A percentile compares a stretch with the other conserved stretches of the same genome.
Evolutionary conservation across 2,888 invertebrate species (phyloP).

Genomic region (Lasioglossum pauxillum): DNA sequence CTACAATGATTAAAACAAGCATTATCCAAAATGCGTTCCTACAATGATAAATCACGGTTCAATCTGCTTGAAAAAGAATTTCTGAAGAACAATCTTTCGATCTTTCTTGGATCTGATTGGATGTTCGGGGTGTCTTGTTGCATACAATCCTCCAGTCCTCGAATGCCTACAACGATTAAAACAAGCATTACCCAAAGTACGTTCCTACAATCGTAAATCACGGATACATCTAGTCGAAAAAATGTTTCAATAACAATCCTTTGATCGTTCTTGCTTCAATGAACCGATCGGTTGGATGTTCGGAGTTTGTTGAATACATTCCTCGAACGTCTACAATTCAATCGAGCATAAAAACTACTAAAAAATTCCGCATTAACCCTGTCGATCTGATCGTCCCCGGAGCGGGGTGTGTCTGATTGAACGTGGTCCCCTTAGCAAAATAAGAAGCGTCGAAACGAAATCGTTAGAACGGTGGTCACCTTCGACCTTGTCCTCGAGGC

Average conservation of each 20-base stretch:
- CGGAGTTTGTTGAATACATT: neutral
- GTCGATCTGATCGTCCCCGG: neutral
- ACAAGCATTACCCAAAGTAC: neutral
- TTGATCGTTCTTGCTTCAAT: neutral
- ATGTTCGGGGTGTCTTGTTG: neutral
- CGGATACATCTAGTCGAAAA: neutral
- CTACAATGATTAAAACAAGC: too few relatives aligned
- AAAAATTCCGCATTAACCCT: neutral
- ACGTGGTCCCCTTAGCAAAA: neutral
- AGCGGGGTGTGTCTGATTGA: neutral
- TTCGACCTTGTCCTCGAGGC: slow-evolving; percentile 56
- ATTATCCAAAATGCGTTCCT: neutral
- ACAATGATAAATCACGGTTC: neutral
- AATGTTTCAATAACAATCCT: neutral
- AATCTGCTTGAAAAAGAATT: neutral
- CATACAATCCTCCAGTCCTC: neutral
- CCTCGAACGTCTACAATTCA: neutral
- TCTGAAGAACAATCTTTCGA: too few relatives aligned
- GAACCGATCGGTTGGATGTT: too few relatives aligned
- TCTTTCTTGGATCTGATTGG: too few relatives aligned
- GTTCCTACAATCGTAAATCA: neutral
- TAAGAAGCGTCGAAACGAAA: neutral
- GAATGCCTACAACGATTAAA: neutral
- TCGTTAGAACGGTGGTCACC: slow-evolving; percentile 35
- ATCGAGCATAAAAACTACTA: neutral